Evolutionary conservation across 2,888 invertebrate species (phyloP), one percentile per base, ranked within the genome.

Genomic region (Alcis repandata): DNA sequence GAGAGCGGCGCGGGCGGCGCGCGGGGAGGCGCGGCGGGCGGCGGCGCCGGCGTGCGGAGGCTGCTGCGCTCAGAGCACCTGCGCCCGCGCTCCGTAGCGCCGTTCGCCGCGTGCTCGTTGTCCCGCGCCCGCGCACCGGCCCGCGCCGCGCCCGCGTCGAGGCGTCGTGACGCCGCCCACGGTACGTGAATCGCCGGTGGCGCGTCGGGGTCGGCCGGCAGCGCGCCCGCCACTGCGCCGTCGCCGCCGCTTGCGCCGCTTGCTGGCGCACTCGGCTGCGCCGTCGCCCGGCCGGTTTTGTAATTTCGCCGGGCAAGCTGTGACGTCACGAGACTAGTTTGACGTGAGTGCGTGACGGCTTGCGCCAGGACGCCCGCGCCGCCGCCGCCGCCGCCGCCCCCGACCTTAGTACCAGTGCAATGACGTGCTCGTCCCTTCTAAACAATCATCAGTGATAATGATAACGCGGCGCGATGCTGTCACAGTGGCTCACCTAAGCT

Each of bases 61-160:
- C 92, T 94, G 94, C 94, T 92, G 95, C 94, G 94, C 95, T 94
- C 95, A 95, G 95, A 95, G 95, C 95, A 95, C 95, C 95, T 95
- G 95, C 95, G 95, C 94, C 95, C 93, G 92, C 93, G 93, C 88
- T 92, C 94, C 88, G 94, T 88, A 90, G 93, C 94, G 89, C 94
- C 94, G 89, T 90, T 91, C 89, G 91, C 89, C 87, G 92, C 85
- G 90, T 89, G 92, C 88, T 90, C 90, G 83, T 80, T 83, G 84
- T 76, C 87, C 91, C 91, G 89, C 91, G 89, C 87, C 88, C 89
- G 88, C 81, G 72, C 65, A 40, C 80, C 79, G 82, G 84, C 80
- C 85, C 86, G 87, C 85, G 86, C 84, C 87, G 84, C 86, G 83
- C 73, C 84, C 87, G 84, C 86, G 83, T 73, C 75, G 63, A 76